Percentiles rank a stretch among this genome's conserved stretches.
Evolutionary conservation across 2,888 invertebrate species (phyloP).

Genomic region (Ormyrus rosae): DNA sequence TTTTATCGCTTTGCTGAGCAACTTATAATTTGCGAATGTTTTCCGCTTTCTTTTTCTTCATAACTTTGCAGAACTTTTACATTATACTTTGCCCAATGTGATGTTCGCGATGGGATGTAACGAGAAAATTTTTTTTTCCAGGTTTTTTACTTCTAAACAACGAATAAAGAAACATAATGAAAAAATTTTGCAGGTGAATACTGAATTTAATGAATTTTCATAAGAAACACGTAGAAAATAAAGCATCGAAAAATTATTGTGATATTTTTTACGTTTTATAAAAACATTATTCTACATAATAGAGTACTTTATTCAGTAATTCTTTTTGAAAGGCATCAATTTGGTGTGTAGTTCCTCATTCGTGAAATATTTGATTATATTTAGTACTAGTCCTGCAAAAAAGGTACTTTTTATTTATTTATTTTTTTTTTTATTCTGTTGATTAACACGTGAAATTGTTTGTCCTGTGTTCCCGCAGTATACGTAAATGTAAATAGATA

Average conservation of each 20-base stretch:
- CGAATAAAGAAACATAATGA: conserved; percentile 46
- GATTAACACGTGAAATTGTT: not conserved
- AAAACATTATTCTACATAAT: conserved; percentile 14
- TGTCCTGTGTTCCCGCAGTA: conserved; percentile 41
- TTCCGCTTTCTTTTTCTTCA: not conserved
- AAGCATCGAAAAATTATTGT: conserved; percentile 47
- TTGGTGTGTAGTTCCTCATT: not conserved
- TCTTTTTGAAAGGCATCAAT: not conserved
- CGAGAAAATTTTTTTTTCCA: conserved; percentile 13
- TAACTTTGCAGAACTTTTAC: not conserved
- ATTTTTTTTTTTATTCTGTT: not conserved
- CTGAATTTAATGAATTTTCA: conserved; percentile 31
- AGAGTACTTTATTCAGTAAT: conserved; percentile 17
- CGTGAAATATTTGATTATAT: not conserved
- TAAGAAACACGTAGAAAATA: conserved; percentile 1
- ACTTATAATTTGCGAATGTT: conserved; percentile 24
- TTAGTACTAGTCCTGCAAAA: too few relatives aligned
- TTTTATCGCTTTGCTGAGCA: conserved; percentile 16
- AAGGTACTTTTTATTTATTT: too few relatives aligned
- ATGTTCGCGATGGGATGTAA: not conserved
- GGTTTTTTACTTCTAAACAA: conserved; percentile 38
- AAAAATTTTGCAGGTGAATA: conserved; percentile 12
- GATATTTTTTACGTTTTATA: conserved; percentile 40
- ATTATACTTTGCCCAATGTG: not conserved
- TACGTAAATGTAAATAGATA: conserved; percentile 38